Percentiles rank a stretch among this genome's conserved stretches.
These are phyloP conservation scores for Irena cyanogastra DNA, from an alignment of 2,113 vertebrate species.

Conservation along the genomic window DNA sequence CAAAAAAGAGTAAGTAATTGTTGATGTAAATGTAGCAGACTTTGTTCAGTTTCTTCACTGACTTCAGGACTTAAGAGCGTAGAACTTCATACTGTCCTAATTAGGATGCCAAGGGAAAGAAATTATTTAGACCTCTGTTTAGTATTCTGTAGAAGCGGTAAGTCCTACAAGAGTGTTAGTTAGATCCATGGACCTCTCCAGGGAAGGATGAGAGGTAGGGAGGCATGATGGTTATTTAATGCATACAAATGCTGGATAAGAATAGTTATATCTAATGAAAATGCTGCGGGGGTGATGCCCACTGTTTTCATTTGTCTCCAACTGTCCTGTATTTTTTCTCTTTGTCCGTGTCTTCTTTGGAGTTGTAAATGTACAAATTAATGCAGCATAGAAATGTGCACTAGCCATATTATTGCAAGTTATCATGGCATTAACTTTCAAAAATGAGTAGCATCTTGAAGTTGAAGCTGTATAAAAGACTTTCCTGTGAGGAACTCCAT, in stretches of 20 bases:
- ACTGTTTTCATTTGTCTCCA: conserved; percentile 49
- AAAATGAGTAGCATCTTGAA: conserved; percentile 45
- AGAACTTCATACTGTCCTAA: neutral
- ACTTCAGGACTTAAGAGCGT: neutral
- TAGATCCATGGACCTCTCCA: neutral
- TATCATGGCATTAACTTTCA: conserved; percentile 61
- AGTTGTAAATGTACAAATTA: conserved; percentile 67
- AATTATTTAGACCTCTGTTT: conserved; percentile 25
- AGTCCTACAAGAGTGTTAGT: neutral
- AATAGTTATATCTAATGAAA: conserved; percentile 59
- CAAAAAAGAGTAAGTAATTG: neutral
- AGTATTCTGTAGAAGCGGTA: conserved; percentile 23
- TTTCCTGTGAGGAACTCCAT: conserved; percentile 6
- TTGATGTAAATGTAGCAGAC: neutral
- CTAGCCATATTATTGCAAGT: conserved; percentile 59
- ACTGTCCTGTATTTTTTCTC: neutral
- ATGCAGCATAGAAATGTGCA: conserved; percentile 36
- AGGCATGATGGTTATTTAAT: conserved; percentile 53
- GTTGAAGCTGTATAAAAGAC: conserved; percentile 35
- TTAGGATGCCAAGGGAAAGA: neutral
- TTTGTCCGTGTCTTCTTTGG: conserved; percentile 18
- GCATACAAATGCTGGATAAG: conserved; percentile 16
- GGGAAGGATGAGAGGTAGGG: conserved; percentile 24
- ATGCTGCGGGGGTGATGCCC: conserved; percentile 23
- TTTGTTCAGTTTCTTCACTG: neutral